Percentiles rank a stretch among this genome's conserved stretches.
Conservation (phyloP, 2,797 vertebrate species). For the Sylvia borin region DNA sequence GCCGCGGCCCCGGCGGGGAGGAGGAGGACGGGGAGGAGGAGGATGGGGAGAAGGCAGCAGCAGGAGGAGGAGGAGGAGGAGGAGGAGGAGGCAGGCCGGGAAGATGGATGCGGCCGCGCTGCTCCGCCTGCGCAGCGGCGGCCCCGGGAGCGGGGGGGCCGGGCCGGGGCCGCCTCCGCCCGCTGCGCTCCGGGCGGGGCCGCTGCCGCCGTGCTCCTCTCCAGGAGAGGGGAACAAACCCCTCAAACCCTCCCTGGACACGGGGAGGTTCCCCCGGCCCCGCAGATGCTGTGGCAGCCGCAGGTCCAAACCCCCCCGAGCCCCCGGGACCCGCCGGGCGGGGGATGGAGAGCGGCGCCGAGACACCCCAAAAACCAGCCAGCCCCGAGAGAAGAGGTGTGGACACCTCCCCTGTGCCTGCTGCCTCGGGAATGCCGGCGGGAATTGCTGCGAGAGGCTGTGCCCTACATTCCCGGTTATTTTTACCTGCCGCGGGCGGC, state of each 20-base stretch:
- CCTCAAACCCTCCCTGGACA: not conserved
- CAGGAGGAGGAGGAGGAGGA: no score
- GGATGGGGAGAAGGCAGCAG: no score
- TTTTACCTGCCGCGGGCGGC: not conserved
- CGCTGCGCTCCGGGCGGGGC: slow-evolving; percentile 22
- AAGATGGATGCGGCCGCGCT: no score
- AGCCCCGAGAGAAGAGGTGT: accelerated
- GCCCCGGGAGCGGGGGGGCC: slow-evolving; percentile 50
- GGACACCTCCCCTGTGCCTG: accelerated
- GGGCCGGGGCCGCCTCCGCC: slow-evolving; percentile 72
- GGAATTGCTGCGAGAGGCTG: not conserved
- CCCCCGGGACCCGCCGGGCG: not conserved
- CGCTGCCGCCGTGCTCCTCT: slow-evolving; percentile 53
- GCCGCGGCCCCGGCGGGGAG: not conserved
- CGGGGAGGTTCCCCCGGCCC: not conserved
- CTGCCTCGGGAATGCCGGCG: not conserved
- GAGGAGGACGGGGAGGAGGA: no score
- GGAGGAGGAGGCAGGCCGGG: no score
- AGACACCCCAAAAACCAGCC: accelerated
- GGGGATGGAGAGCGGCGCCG: not conserved
- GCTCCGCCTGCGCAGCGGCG: slow-evolving; percentile 69
- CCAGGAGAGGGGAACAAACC: no score
- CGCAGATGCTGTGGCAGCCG: not conserved
- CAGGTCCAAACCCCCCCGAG: not conserved
- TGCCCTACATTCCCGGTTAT: slow-evolving; percentile 15